Conservation (phyloP, 92 coral and sea anemone genomes). For the Epizoanthus ramosus region DNA sequence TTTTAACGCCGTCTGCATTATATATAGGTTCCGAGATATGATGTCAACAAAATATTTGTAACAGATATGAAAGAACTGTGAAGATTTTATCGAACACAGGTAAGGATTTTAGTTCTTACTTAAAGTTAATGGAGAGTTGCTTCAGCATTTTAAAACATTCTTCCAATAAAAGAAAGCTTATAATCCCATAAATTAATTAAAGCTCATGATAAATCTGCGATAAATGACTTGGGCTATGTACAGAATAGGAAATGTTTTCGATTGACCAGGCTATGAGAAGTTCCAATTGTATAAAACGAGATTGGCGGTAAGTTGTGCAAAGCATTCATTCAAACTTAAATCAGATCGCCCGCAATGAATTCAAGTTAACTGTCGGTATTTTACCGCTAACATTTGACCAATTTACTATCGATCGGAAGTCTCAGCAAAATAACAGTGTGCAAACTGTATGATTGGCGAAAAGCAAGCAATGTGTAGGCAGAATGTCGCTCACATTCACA, state of each 20-base stretch:
- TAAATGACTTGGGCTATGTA: background rate
- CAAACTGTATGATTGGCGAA: constrained; percentile 32
- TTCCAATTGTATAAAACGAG: background rate
- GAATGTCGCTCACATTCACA: constrained; percentile 9
- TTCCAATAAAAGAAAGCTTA: background rate
- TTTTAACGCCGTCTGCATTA: background rate
- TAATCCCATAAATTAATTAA: background rate
- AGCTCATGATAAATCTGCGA: background rate
- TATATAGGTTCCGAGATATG: background rate
- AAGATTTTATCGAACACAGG: background rate
- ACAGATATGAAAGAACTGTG: background rate
- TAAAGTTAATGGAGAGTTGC: background rate
- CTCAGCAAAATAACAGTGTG: too few species aligned
- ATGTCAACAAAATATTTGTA: background rate
- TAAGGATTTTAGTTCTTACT: background rate
- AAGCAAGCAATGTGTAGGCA: constrained; percentile 25
- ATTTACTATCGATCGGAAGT: constrained; percentile 34
- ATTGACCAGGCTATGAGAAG: background rate
- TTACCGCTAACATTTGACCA: constrained; percentile 13
- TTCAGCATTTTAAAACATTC: too few species aligned
- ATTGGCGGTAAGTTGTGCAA: constrained; percentile 16
- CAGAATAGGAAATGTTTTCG: background rate
- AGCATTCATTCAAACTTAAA: background rate
- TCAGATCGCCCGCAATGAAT: constrained; percentile 24
- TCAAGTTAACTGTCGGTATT: constrained; percentile 22